Evolutionary conservation across 2,888 invertebrate species (phyloP), one percentile per base, ranked within the genome.

Genomic region (Gonocerus acuteangulatus): DNA sequence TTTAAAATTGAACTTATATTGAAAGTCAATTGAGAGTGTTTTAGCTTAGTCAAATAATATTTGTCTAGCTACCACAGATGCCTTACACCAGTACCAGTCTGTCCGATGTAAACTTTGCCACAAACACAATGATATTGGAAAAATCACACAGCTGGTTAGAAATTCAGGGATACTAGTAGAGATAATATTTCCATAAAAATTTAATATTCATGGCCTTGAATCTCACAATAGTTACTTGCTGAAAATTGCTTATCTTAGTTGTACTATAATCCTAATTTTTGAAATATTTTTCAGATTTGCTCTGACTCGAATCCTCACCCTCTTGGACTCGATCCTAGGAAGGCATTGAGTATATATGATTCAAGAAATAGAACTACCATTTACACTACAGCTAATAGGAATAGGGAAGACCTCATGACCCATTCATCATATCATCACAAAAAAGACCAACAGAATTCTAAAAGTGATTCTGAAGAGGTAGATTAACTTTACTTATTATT

Each of bases 191-290:
- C n/a, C n/a, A n/a, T n/a, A n/a, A n/a, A n/a, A n/a, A n/a, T n/a
- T n/a, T n/a, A n/a, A n/a, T n/a, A n/a, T n/a, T n/a, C n/a, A n/a
- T n/a, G n/a, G n/a, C n/a, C n/a, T n/a, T n/a, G n/a, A n/a, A n/a
- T n/a, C n/a, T n/a, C n/a, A n/a, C n/a, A n/a, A n/a, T n/a, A n/a
- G n/a, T n/a, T n/a, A n/a, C 75, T 76, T 64, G 87, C 87, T 1
- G 89, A 90, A 69, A 85, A 88, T 73, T 88, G 89, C 71, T 89
- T 88, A 69, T 76, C 95, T 58, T 95, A 95, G 44, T 96, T 96
- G 95, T 96, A 96, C 74, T 94, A 94, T 58, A 94, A 95, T 73
- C 96, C 95, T 90, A 86, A 86, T 78, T 85, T 86, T 72, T 79
- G 71, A 18, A 9, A 15, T 47, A 18, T 47, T 19, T 13, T 39